These are phyloP conservation scores for Temnothorax unifasciatus DNA, from an alignment of 2,888 invertebrate genomes.

Conservation along the genomic window DNA sequence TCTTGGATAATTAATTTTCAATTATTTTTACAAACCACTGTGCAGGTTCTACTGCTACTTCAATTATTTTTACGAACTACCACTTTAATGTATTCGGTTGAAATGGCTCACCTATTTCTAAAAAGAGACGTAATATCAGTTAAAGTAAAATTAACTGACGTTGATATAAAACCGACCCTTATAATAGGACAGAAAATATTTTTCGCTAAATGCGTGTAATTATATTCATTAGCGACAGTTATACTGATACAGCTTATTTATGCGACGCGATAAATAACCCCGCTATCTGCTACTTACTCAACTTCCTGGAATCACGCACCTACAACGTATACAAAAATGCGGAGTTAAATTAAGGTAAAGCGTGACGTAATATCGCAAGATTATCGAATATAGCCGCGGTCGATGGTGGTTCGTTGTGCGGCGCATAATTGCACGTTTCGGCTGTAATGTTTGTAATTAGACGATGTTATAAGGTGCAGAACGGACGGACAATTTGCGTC, in stretches of 20 bases:
- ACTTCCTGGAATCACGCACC: not conserved
- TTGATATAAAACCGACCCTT: not conserved
- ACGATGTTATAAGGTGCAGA: constrained; percentile 58
- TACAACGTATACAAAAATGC: not conserved
- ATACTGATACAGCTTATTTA: constrained; percentile 39
- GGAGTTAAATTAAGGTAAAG: constrained; percentile 32
- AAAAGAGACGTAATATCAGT: not conserved
- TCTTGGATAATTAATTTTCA: not conserved
- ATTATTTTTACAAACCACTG: not conserved
- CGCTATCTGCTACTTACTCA: constrained; percentile 4
- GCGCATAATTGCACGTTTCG: constrained; percentile 1
- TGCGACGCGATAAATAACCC: constrained; percentile 27
- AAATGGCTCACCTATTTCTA: not conserved
- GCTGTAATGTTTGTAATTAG: constrained; percentile 67
- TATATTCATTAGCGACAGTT: constrained; percentile 16
- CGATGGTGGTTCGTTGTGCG: constrained; percentile 9
- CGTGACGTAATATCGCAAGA: constrained; percentile 13
- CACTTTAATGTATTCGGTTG: not conserved
- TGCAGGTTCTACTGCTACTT: not conserved
- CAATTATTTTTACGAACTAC: not conserved
- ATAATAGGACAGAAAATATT: constrained; percentile 8
- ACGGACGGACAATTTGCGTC: constrained; percentile 55
- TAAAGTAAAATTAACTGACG: not conserved
- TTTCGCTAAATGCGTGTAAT: constrained; percentile 9
- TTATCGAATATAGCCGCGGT: constrained; percentile 13